These are phyloP conservation scores for Epinephelus cyanopodus DNA, from an alignment of 2,113 vertebrate species.

Conservation along the genomic window DNA sequence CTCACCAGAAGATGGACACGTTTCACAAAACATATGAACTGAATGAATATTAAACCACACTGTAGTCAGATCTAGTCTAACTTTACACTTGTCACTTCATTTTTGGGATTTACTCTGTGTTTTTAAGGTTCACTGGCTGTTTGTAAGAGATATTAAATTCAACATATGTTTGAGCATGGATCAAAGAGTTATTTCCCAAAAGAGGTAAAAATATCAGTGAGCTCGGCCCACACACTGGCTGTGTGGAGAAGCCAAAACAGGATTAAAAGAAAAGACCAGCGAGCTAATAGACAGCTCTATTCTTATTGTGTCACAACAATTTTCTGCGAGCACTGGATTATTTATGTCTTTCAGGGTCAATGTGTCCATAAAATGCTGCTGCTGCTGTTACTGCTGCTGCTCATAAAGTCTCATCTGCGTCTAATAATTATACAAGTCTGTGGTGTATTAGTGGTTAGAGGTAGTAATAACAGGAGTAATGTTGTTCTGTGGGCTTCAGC, in stretches of 20 bases:
- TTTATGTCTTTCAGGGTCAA: slow-evolving; percentile 4
- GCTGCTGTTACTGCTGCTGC: background rate
- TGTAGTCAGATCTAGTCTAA: slow-evolving; percentile 1
- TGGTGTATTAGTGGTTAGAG: too few relatives aligned
- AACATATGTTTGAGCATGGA: background rate
- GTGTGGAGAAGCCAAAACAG: slow-evolving; percentile 28
- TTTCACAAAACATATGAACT: background rate
- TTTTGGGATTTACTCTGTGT: slow-evolving; percentile 16
- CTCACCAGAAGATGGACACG: slow-evolving; percentile 47
- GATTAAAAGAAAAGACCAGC: slow-evolving; percentile 37
- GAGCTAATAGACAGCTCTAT: slow-evolving; percentile 5
- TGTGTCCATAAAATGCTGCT: background rate
- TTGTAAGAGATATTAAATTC: slow-evolving; percentile 27
- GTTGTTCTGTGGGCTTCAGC: background rate
- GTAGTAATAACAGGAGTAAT: background rate
- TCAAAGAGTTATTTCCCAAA: slow-evolving; percentile 46
- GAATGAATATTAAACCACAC: background rate
- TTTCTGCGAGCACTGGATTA: background rate
- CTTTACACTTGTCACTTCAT: slow-evolving; percentile 29
- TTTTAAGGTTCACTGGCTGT: slow-evolving; percentile 9
- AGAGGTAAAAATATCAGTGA: slow-evolving; percentile 23
- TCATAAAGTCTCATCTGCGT: slow-evolving; percentile 3
- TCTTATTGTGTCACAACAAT: slow-evolving; percentile 27
- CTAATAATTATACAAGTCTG: background rate
- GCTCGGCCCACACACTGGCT: slow-evolving; percentile 41